Evolutionary conservation across 2,888 invertebrate species (phyloP).

Genomic region (Saturnia pavonia): DNA sequence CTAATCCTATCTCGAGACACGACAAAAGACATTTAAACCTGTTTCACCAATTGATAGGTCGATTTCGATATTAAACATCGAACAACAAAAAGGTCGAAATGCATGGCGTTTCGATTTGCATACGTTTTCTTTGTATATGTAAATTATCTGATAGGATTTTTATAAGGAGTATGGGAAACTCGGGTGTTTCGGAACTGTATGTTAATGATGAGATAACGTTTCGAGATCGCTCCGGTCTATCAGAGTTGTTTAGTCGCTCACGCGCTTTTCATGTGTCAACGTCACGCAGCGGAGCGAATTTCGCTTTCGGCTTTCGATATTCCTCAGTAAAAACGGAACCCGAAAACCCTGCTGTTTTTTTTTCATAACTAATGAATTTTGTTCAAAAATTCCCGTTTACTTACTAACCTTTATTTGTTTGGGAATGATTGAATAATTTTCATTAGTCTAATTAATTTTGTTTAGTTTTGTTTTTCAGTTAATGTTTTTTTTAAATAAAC

Average conservation of each 20-base stretch:
- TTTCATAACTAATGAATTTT: not conserved
- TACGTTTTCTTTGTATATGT: conserved; percentile 75
- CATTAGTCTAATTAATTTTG: conserved; percentile 21
- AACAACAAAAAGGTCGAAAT: conserved; percentile 59
- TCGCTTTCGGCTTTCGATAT: conserved; percentile 9
- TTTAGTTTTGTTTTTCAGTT: conserved; percentile 23
- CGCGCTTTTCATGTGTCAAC: conserved; percentile 71
- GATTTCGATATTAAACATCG: conserved; percentile 70
- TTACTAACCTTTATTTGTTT: not conserved
- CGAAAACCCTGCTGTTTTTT: not conserved
- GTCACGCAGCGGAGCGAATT: conserved; percentile 38
- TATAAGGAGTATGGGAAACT: conserved; percentile 70
- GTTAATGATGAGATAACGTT: conserved; percentile 75
- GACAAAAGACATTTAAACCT: conserved; percentile 67
- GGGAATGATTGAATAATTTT: conserved; percentile 31
- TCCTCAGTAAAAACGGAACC: conserved; percentile 12
- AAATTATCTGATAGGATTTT: conserved; percentile 58
- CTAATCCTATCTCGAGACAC: conserved; percentile 69
- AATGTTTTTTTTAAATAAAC: conserved; percentile 27
- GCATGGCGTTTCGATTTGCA: conserved; percentile 64
- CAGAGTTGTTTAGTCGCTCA: conserved; percentile 71
- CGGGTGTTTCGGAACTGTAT: conserved; percentile 57
- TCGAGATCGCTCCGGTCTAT: conserved; percentile 60
- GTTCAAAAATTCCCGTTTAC: conserved; percentile 3
- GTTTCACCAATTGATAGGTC: conserved; percentile 76